Evolutionary conservation across 2,797 vertebrate species (phyloP).

Genomic region (Peromyscus nudipes): DNA sequence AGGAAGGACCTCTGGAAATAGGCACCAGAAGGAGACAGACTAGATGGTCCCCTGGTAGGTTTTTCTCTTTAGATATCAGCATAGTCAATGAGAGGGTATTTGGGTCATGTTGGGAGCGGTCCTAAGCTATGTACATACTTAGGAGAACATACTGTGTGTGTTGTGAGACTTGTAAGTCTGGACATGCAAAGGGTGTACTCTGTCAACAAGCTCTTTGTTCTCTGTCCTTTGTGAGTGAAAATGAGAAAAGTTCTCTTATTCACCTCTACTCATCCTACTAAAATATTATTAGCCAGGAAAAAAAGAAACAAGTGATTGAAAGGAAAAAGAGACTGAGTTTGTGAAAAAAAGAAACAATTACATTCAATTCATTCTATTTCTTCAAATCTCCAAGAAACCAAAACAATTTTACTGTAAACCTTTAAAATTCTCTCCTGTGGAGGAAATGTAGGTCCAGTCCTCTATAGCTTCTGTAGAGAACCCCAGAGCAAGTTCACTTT

Average conservation of each 20-base stretch:
- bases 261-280: constrained; percentile 17
- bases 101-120: neutral
- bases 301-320: neutral
- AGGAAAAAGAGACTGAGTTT: too few species aligned
- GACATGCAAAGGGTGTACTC: constrained; percentile 3
- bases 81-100: neutral
- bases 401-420: constrained; percentile 42
- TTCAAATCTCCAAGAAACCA: constrained; percentile 18
- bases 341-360: neutral
- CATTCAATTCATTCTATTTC: constrained; percentile 22
- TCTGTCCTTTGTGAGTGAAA: constrained; percentile 44
- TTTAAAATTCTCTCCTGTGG: constrained; percentile 25
- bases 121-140: neutral
- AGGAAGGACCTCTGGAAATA: neutral
- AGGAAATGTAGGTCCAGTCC: neutral
- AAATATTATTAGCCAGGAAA: neutral
- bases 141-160: neutral
- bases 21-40: neutral
- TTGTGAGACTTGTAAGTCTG: constrained; percentile 20
- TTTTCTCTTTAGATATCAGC: neutral
- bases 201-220: constrained; percentile 13
- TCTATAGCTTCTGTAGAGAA: constrained; percentile 28
- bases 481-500: constrained; percentile 35
- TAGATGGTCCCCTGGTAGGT: neutral
- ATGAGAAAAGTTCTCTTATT: neutral